phyloP scores from a whole-genome alignment of 2,113 vertebrate genomes.

The Merops nubicus region DNA sequence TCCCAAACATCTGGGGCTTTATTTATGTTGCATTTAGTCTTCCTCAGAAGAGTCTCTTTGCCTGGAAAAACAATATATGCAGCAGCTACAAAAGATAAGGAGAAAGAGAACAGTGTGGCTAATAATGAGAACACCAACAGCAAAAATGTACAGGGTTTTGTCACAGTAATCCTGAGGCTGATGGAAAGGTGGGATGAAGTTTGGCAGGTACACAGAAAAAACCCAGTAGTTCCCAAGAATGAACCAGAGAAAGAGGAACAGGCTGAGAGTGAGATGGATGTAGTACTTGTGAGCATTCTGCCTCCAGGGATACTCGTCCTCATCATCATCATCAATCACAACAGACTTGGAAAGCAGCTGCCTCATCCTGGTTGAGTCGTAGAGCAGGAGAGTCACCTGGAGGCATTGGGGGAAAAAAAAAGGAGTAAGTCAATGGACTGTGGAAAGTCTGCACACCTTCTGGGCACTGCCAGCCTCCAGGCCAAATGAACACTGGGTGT shows the following conservation, averaged over 20 bases:
- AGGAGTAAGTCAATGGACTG: background rate
- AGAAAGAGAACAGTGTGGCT: constrained; percentile 61
- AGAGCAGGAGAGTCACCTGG: constrained; percentile 73
- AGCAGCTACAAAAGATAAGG: constrained; percentile 61
- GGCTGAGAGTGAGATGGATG: constrained; percentile 70
- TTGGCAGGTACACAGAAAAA: constrained; percentile 72
- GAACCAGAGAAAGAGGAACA: constrained; percentile 78
- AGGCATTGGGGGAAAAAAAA: background rate
- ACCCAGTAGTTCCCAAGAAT: constrained; percentile 77
- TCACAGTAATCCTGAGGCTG: constrained; percentile 75
- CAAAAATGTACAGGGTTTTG: constrained; percentile 73
- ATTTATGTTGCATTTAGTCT: constrained; percentile 37
- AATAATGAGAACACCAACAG: constrained; percentile 64
- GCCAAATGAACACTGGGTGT: background rate
- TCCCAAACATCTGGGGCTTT: background rate
- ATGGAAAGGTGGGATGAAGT: constrained; percentile 75
- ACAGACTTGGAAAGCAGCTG: constrained; percentile 75
- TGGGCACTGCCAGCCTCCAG: background rate
- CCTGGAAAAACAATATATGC: constrained; percentile 60
- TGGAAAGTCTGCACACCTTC: background rate
- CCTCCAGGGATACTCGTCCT: constrained; percentile 74
- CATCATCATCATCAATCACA: constrained; percentile 69
- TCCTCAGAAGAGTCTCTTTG: constrained; percentile 40
- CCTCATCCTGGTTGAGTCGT: constrained; percentile 72
- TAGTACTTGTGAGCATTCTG: constrained; percentile 74